phyloP scores from a whole-genome alignment of 2,888 invertebrate species.

The Imbricaverruca yamaguchii region DNA sequence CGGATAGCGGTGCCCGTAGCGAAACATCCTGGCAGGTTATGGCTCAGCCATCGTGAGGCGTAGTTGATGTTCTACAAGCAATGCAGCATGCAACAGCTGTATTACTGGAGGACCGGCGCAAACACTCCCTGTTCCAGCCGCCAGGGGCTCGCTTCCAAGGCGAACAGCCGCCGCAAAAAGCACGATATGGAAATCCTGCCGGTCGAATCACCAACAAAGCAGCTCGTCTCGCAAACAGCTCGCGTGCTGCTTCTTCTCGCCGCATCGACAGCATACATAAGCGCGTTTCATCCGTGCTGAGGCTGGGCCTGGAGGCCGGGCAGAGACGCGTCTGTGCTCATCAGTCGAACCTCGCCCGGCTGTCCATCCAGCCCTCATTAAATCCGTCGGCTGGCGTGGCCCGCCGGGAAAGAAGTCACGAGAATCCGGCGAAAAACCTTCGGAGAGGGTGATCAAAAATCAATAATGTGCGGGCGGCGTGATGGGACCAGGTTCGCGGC shows the following conservation, averaged over 20 bases:
- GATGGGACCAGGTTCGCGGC: background rate
- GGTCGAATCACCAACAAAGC: background rate
- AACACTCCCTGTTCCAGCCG: background rate
- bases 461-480: background rate
- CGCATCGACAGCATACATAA: background rate
- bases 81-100: no score
- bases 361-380: background rate
- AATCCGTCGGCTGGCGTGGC: background rate
- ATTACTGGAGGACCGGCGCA: no score
- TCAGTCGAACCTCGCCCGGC: background rate
- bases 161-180: background rate
- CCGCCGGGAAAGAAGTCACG: background rate
- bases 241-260: background rate
- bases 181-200: background rate
- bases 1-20: no score
- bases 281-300: background rate
- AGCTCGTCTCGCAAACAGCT: background rate
- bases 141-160: background rate
- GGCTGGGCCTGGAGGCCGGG: background rate
- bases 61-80: no score
- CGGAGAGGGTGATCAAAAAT: constrained; percentile 1
- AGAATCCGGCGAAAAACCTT: constrained; percentile 7
- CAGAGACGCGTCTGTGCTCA: background rate
- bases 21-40: no score
- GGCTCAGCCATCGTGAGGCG: no score